Base-by-base conservation (phyloP, 2,888 invertebrate species). In the Drosophila glabriapex region DNA sequence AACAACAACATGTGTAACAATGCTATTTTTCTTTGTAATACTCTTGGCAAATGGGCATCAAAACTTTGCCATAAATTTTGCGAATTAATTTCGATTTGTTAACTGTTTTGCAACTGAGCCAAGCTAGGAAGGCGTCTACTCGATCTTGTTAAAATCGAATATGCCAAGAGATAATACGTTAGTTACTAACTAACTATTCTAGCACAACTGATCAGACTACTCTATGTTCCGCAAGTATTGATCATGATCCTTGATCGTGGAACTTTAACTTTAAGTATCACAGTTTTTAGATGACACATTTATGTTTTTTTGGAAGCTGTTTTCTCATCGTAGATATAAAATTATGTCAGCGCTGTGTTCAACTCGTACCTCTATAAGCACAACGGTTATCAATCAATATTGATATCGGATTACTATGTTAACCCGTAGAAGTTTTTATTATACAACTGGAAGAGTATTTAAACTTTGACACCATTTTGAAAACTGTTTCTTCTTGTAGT, bases 21-120 rank as follows among this genome's bases (percentile, higher is more conserved):
- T 60, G 66, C 61, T 33, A 80, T 78, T 68, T 80, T 63, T 71
- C 77, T 76, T 80, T 77, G 73, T 73, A 53, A 53, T 78, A 80
- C 72, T 41, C 58, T 68, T 12, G 29, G 9, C 16, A 43, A 37
- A 9, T 33, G 25, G 53, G 66, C 49, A 46, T 29, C n/a, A 2
- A 1, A 29, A 25, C 35, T 53, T 61, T 52, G 5, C 3, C 16
- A 43, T 31, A 7, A 1, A 19, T 22, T 52, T 55, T 41, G 60
- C 28, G 2, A 52, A 37, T 29, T 29, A 52, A 12, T 28, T 6
- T 50, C 16, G 28, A 50, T 28, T 19, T 28, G 16, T 0, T 25
- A 37, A 16, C 16, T n/a, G 41, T 2, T n/a, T 43, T 22, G 22
- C 12, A 43, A 4, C 10, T 14, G n/a, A 41, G 12, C n/a, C 25